These are phyloP conservation scores for Anableps anableps DNA, from an alignment of 2,797 vertebrate species.

Conservation along the genomic window DNA sequence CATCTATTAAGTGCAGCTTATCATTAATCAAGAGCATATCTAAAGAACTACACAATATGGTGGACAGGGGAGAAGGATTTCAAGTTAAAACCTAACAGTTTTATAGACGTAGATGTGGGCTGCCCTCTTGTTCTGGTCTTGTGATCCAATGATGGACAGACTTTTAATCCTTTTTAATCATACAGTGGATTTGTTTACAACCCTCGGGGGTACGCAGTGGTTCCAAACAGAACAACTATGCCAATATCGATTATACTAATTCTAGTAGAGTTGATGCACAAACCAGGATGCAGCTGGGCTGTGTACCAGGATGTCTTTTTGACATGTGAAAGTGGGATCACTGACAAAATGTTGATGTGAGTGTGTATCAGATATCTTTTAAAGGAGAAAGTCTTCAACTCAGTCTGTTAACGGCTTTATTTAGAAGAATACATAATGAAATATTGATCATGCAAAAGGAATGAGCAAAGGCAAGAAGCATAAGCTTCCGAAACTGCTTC, in stretches of 20 bases:
- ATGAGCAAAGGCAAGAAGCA: conserved; percentile 55
- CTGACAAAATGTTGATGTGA: conserved; percentile 11
- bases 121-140: conserved; percentile 29
- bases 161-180: conserved; percentile 67
- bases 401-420: conserved; percentile 52
- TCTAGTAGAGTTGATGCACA: conserved; percentile 18
- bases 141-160: conserved; percentile 33
- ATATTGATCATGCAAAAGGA: conserved; percentile 38
- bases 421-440: conserved; percentile 15
- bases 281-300: conserved; percentile 37
- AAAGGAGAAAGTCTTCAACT: conserved; percentile 20
- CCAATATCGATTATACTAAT: conserved; percentile 45
- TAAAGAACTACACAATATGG: conserved; percentile 29
- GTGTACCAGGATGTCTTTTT: conserved; percentile 46
- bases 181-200: conserved; percentile 72
- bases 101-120: not conserved
- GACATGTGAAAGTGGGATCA: conserved; percentile 25
- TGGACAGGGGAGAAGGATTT: conserved; percentile 9
- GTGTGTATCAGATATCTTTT: conserved; percentile 5
- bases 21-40: conserved; percentile 40
- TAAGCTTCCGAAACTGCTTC: conserved; percentile 51
- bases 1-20: conserved; percentile 6
- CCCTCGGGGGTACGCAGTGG: conserved; percentile 47
- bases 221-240: conserved; percentile 40
- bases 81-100: not conserved